Percentiles rank a stretch among this genome's conserved stretches.
phyloP scores from a whole-genome alignment of 2,888 invertebrate species.

The Allophyes oxyacanthae region DNA sequence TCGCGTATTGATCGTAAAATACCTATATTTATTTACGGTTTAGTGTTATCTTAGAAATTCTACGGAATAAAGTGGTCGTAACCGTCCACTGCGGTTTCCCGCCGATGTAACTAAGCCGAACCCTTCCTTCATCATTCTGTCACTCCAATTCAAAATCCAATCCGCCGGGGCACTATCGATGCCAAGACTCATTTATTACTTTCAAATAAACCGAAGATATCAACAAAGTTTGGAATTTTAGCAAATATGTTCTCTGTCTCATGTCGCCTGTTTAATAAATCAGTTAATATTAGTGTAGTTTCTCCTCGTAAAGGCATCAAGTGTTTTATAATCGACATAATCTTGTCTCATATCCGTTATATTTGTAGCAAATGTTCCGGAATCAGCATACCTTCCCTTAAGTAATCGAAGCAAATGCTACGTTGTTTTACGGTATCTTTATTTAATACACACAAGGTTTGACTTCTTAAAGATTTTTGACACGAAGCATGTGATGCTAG shows the following conservation, averaged over 20 bases:
- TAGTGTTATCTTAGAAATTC: conserved; percentile 26
- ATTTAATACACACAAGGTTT: too few relatives aligned
- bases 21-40: conserved; percentile 20
- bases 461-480: too few relatives aligned
- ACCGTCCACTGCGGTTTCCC: conserved; percentile 33
- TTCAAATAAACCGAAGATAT: conserved; percentile 30
- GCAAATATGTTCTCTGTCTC: conserved; percentile 4
- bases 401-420: too few relatives aligned
- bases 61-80: conserved; percentile 31
- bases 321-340: too few relatives aligned
- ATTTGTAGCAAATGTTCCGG: too few relatives aligned
- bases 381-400: too few relatives aligned
- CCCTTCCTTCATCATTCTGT: conserved; percentile 70
- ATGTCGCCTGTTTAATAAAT: background rate
- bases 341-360: too few relatives aligned
- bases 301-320: too few relatives aligned
- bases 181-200: conserved; percentile 61
- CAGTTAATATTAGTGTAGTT: too few relatives aligned
- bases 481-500: too few relatives aligned
- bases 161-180: conserved; percentile 57
- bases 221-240: conserved; percentile 11
- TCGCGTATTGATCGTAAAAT: background rate
- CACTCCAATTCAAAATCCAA: conserved; percentile 70
- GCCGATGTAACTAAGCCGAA: conserved; percentile 43
- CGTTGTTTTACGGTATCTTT: too few relatives aligned